Conservation (phyloP, 2,113 vertebrate species). For the Anoplopoma fimbria region DNA sequence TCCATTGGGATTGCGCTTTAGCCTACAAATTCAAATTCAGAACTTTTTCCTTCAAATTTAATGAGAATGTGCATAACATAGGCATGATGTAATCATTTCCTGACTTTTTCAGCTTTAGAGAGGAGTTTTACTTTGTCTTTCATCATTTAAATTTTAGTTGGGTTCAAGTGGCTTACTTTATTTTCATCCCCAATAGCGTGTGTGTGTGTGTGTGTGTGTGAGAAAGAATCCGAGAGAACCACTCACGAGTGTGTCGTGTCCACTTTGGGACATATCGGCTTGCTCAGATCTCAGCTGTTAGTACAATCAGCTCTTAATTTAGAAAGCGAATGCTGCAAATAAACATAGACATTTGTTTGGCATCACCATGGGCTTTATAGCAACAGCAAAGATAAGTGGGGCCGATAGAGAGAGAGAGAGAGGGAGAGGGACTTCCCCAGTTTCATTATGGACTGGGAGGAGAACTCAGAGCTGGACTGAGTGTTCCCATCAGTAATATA, state of each 20-base stretch:
- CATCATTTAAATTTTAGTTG: neutral
- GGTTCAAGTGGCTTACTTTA: neutral
- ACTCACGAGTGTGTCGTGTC: slow-evolving; percentile 55
- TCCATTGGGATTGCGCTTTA: neutral
- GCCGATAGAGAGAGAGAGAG: slow-evolving; percentile 11
- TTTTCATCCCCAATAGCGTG: too few species aligned
- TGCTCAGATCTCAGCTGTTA: slow-evolving; percentile 72
- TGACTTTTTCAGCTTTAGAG: too few species aligned
- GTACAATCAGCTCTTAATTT: slow-evolving; percentile 69
- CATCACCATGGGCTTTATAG: slow-evolving; percentile 62
- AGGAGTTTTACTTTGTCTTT: too few species aligned
- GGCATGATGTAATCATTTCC: neutral
- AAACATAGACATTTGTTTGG: slow-evolving; percentile 63
- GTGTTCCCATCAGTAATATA: slow-evolving; percentile 47
- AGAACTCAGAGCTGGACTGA: slow-evolving; percentile 30
- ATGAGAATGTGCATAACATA: neutral
- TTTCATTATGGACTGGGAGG: slow-evolving; percentile 45
- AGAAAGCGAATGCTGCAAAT: slow-evolving; percentile 68
- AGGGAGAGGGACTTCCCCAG: slow-evolving; percentile 59
- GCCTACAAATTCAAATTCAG: neutral
- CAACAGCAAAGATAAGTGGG: slow-evolving; percentile 39
- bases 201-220: neutral
- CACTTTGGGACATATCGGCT: slow-evolving; percentile 61
- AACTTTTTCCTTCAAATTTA: too few species aligned
- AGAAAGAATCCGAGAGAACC: slow-evolving; percentile 12